Percentiles rank a stretch among this genome's conserved stretches.
These are phyloP conservation scores for Atta colombica DNA, from an alignment of 1,140 invertebrate species.

Conservation along the genomic window DNA sequence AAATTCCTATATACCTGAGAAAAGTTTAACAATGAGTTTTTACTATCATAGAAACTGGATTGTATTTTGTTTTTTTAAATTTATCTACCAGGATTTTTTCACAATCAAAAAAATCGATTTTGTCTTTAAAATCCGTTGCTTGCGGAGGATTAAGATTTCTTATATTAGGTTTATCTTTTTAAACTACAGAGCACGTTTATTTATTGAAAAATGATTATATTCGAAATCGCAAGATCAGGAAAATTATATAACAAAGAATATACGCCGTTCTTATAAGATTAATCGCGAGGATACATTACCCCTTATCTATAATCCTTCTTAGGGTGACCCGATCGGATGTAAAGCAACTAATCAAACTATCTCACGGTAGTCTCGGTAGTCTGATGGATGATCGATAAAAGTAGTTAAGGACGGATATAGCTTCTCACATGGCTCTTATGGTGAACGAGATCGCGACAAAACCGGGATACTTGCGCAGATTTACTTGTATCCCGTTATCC, in stretches of 20 bases:
- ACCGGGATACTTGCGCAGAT: constrained; percentile 43
- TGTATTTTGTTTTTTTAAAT: too few species aligned
- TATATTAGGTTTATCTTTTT: background rate
- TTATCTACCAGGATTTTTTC: too few species aligned
- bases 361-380: constrained; percentile 38
- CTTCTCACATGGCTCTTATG: constrained; percentile 9
- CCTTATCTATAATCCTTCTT: constrained; percentile 21
- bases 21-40: too few species aligned
- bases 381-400: constrained; percentile 61
- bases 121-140: too few species aligned
- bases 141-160: background rate
- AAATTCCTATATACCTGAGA: too few species aligned
- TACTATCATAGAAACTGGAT: too few species aligned
- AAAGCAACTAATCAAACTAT: constrained; percentile 49
- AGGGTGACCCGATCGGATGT: constrained; percentile 13
- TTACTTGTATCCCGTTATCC: constrained; percentile 42
- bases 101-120: too few species aligned
- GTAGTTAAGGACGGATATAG: constrained; percentile 45
- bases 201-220: background rate
- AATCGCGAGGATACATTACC: background rate
- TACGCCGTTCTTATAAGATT: background rate
- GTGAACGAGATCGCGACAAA: constrained; percentile 24
- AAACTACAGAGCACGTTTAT: background rate
- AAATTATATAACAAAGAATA: background rate
- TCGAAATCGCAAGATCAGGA: background rate